Conservation (phyloP, 2,113 vertebrate species). For the Terrapene triunguis region DNA sequence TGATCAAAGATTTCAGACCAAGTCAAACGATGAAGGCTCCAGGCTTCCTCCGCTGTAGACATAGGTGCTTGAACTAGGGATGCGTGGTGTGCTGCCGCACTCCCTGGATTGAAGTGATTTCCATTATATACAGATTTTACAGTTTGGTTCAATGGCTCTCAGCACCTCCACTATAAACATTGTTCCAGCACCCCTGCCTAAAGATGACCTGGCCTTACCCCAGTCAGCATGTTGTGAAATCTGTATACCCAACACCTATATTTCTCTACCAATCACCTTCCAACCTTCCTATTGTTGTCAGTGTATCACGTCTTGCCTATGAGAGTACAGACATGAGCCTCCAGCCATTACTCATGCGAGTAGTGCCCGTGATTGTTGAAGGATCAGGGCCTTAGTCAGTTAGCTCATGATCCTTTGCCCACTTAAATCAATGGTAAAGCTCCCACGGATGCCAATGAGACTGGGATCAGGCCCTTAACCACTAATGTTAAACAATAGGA, state of each 20-base stretch:
- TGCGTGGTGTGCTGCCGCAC: no score
- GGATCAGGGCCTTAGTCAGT: background rate
- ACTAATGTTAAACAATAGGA: background rate
- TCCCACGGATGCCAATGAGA: background rate
- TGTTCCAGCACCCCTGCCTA: background rate
- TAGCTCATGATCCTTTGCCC: background rate
- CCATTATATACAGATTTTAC: no score
- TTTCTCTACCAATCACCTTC: background rate
- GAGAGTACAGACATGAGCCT: background rate
- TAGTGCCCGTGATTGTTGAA: background rate
- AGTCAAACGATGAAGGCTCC: background rate
- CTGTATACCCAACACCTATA: background rate
- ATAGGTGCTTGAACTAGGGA: no score
- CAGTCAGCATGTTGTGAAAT: background rate
- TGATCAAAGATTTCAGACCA: background rate
- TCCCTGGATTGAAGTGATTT: no score
- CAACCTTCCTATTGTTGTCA: accelerated
- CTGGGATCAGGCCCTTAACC: background rate
- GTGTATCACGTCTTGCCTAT: background rate
- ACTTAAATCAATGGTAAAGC: background rate
- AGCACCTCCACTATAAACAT: no score
- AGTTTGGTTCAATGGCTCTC: no score
- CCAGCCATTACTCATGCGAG: accelerated
- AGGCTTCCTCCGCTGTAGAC: background rate
- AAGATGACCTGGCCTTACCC: background rate